Conservation (phyloP, 2,113 vertebrate genomes). For the Vireo altiloquus region DNA sequence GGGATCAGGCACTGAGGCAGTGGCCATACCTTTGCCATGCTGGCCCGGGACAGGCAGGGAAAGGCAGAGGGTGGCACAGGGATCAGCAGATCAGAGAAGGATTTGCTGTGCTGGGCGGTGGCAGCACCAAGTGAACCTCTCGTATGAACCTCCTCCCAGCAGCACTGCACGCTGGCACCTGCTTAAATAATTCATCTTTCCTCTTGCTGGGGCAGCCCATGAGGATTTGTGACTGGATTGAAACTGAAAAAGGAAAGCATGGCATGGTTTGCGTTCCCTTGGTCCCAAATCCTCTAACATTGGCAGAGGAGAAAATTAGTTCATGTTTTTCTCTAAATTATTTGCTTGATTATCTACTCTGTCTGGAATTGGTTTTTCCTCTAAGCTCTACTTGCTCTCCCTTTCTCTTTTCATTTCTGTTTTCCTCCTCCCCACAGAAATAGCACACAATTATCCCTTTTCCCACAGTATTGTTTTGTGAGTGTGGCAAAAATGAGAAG, state of each 20-base stretch:
- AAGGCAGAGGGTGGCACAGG: neutral
- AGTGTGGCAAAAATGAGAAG: neutral
- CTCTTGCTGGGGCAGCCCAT: neutral
- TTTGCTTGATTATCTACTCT: neutral
- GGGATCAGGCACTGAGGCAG: neutral
- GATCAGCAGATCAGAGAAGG: rapidly evolving
- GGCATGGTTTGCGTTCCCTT: rapidly evolving
- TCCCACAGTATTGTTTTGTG: neutral
- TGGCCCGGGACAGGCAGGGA: neutral
- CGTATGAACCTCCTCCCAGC: too few species aligned
- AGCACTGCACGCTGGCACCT: rapidly evolving
- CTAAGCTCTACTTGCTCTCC: neutral
- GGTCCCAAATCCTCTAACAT: rapidly evolving
- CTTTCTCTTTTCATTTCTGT: neutral
- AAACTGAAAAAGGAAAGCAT: neutral
- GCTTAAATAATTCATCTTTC: neutral
- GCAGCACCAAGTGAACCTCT: neutral
- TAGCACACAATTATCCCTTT: neutral
- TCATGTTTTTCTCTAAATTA: neutral
- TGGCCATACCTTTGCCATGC: rapidly evolving
- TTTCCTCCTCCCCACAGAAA: neutral
- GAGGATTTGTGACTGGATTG: neutral
- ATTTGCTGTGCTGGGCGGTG: neutral
- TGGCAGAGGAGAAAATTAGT: neutral
- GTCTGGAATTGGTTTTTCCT: neutral